phyloP scores from a whole-genome alignment of 2,113 vertebrate genomes.

The Smithornis capensis region DNA sequence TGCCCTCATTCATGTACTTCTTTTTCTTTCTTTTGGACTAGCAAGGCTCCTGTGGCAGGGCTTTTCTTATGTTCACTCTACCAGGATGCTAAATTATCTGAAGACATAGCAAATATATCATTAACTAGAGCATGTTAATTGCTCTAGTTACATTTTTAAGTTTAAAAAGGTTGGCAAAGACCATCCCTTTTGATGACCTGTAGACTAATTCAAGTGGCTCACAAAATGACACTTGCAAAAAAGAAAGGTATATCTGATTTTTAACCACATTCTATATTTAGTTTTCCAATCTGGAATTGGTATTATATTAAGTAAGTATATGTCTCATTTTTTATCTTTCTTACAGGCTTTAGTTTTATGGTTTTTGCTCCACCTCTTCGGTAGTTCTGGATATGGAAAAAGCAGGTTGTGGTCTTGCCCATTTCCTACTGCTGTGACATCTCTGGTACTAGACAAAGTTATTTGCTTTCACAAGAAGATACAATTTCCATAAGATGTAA shows the following conservation, averaged over 20 bases:
- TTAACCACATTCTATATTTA: neutral
- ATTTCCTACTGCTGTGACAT: neutral
- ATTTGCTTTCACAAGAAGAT: neutral
- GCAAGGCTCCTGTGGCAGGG: neutral
- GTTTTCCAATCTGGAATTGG: neutral
- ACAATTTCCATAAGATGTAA: neutral
- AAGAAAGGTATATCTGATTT: neutral
- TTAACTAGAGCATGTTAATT: neutral
- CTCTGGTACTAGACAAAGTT: neutral
- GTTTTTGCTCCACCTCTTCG: neutral
- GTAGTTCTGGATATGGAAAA: neutral
- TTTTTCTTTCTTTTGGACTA: neutral
- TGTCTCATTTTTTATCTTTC: neutral
- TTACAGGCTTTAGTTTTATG: neutral
- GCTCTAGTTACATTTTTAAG: neutral
- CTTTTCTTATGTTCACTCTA: neutral
- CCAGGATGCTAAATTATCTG: neutral
- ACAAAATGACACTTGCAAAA: neutral
- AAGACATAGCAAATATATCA: neutral
- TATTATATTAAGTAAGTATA: neutral
- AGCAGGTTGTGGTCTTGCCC: neutral
- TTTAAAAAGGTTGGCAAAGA: neutral
- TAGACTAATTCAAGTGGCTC: neutral
- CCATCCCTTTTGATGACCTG: accelerated
- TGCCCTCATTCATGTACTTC: neutral